A percentile compares a stretch with the other conserved stretches of the same genome.
Evolutionary conservation across 2,888 invertebrate genomes (phyloP).

Genomic region (Epirrita christyi): DNA sequence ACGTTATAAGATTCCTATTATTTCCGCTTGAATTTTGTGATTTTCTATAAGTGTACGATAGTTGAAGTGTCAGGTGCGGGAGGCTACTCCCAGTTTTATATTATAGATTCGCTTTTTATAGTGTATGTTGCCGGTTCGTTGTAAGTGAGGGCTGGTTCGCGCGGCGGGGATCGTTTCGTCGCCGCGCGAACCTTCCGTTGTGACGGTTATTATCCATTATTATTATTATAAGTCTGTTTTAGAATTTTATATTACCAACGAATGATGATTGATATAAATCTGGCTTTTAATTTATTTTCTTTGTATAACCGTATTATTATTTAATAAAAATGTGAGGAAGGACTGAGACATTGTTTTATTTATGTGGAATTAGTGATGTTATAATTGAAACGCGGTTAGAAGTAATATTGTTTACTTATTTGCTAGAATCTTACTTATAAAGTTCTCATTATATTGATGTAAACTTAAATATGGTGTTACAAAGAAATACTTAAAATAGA

Average conservation of each 20-base stretch:
- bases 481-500: conserved; percentile 79
- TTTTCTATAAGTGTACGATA: conserved; percentile 83
- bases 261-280: conserved; percentile 81
- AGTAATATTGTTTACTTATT: conserved; percentile 70
- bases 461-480: conserved; percentile 82
- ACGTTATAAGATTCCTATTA: conserved; percentile 68
- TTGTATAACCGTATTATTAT: conserved; percentile 84
- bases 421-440: conserved; percentile 60
- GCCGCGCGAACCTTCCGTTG: conserved; percentile 41
- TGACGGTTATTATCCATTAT: conserved; percentile 71
- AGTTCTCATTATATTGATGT: conserved; percentile 70
- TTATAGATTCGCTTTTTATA: conserved; percentile 82
- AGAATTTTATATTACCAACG: conserved; percentile 85
- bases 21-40: conserved; percentile 85
- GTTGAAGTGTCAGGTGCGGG: conserved; percentile 81
- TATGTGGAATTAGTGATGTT: conserved; percentile 63
- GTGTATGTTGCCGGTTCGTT: conserved; percentile 65
- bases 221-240: conserved; percentile 79
- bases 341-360: conserved; percentile 82
- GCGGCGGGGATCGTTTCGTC: conserved; percentile 29
- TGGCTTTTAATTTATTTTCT: conserved; percentile 83
- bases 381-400: conserved; percentile 55
- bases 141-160: conserved; percentile 40
- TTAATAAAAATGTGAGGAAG: conserved; percentile 80
- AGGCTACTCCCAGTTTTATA: conserved; percentile 77